Evolutionary conservation across 2,888 invertebrate genomes (phyloP).

Genomic region (Meteorus cinctellus): DNA sequence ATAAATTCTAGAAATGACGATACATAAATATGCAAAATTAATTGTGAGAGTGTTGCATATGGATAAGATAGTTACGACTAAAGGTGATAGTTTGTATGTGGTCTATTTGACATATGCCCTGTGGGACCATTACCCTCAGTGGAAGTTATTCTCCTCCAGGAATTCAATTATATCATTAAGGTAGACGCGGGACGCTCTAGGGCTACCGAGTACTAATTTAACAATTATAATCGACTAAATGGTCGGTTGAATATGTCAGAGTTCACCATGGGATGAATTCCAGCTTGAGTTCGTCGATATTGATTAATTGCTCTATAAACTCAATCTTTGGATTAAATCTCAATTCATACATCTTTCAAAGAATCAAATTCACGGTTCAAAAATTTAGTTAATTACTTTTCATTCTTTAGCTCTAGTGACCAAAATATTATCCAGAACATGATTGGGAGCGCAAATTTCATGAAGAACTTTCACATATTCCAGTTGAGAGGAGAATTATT

Average conservation of each 20-base stretch:
- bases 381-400: too few species aligned
- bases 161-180: slow-evolving; percentile 46
- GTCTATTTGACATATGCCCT: slow-evolving; percentile 27
- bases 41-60: neutral
- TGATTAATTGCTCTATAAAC: neutral
- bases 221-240: slow-evolving; percentile 56
- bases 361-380: too few species aligned
- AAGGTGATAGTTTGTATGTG: slow-evolving; percentile 34
- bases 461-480: too few species aligned
- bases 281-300: neutral
- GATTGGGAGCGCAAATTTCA: too few species aligned
- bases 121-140: slow-evolving; percentile 14
- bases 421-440: too few species aligned
- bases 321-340: too few species aligned
- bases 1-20: neutral
- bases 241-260: slow-evolving; percentile 28
- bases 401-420: too few species aligned
- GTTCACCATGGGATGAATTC: slow-evolving; percentile 14
- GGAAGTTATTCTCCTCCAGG: slow-evolving; percentile 32
- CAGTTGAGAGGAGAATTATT: too few species aligned
- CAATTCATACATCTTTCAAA: too few species aligned
- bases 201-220: slow-evolving; percentile 53
- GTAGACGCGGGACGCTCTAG: slow-evolving; percentile 30
- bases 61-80: slow-evolving; percentile 24
- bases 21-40: neutral